Evolutionary conservation across 2,797 vertebrate species (phyloP).

Genomic region (Parauchenoglanis ngamensis): DNA sequence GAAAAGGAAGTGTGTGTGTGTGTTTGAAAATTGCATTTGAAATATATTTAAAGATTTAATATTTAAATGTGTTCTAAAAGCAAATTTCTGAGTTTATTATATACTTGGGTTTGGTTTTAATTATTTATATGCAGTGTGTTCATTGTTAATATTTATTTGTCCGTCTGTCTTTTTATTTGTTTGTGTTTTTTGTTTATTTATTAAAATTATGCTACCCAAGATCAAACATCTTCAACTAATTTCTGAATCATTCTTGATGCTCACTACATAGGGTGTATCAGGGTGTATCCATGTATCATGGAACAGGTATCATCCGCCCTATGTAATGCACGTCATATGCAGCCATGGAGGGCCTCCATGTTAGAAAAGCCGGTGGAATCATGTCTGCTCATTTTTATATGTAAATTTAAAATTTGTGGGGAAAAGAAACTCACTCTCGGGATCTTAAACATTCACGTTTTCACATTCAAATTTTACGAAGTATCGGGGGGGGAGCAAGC

Average conservation of each 20-base stretch:
- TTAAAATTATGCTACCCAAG: neutral
- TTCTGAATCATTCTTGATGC: neutral
- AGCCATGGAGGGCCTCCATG: neutral
- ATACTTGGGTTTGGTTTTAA: neutral
- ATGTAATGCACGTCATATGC: no score
- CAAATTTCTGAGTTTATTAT: neutral
- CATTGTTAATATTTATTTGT: neutral
- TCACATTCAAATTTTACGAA: neutral
- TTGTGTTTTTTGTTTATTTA: neutral
- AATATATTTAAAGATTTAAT: neutral
- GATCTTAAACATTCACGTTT: neutral
- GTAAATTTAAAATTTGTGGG: neutral
- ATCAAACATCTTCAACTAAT: neutral
- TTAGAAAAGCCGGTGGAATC: neutral
- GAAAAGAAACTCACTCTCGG: neutral
- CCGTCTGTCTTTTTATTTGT: neutral
- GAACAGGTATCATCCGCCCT: neutral
- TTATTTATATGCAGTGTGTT: neutral
- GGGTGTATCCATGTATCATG: no score
- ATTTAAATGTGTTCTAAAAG: neutral
- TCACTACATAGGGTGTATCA: neutral
- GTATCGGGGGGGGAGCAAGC: conserved; percentile 17
- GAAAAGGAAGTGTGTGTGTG: neutral
- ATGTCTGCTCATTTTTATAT: neutral
- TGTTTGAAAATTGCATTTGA: neutral